A percentile compares a stretch with the other conserved stretches of the same genome.
phyloP scores from a whole-genome alignment of 2,113 vertebrate species.

The Passer domesticus region DNA sequence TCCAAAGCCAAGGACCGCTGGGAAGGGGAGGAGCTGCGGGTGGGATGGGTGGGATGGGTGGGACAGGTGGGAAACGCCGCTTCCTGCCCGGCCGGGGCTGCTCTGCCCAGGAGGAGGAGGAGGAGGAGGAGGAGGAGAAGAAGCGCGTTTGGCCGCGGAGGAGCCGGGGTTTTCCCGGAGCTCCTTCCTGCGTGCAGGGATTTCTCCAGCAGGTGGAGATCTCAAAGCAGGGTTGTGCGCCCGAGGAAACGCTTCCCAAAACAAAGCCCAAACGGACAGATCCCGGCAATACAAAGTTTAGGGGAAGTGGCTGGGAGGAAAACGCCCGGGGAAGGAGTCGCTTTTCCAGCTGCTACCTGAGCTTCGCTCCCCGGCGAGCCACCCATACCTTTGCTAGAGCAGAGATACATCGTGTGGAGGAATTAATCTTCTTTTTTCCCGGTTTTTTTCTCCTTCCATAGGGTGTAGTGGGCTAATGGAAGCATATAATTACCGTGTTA shows the following conservation, averaged over 20 bases:
- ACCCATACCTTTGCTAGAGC: neutral
- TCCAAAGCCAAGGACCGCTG: neutral
- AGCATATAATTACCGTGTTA: conserved; percentile 69
- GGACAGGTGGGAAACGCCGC: neutral
- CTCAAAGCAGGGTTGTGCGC: neutral
- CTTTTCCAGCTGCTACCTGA: neutral
- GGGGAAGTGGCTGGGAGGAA: neutral
- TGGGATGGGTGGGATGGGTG: neutral
- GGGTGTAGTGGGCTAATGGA: conserved; percentile 46
- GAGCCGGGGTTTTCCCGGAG: neutral
- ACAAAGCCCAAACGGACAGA: neutral
- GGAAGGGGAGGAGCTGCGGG: neutral
- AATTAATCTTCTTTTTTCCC: conserved; percentile 6
- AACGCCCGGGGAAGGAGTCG: neutral
- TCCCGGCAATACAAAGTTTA: neutral
- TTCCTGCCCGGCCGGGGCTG: neutral
- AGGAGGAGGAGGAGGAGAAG: neutral
- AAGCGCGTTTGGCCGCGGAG: neutral
- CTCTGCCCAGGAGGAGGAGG: neutral
- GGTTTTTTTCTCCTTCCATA: neutral
- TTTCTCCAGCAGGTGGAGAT: conserved; percentile 43
- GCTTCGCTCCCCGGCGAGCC: neutral
- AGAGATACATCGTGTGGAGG: neutral
- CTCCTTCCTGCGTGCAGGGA: neutral
- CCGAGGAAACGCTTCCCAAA: neutral